Evolutionary conservation across 2,113 vertebrate genomes (phyloP).

Genomic region (Hydrochoerus hydrochaeris): DNA sequence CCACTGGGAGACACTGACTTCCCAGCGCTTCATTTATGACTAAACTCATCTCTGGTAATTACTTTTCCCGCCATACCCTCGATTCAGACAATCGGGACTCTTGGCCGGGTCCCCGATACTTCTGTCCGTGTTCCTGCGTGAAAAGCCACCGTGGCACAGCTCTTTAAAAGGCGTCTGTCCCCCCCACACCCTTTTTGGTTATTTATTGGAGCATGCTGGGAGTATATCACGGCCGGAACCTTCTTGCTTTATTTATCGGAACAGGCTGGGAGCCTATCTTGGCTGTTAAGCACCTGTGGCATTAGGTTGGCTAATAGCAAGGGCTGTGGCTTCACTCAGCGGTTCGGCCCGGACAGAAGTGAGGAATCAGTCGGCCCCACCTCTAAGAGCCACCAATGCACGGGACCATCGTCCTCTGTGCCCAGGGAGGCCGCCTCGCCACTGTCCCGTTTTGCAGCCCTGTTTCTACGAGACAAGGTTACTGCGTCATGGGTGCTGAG

Average conservation of each 20-base stretch:
- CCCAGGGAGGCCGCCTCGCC: fast-evolving
- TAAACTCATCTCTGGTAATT: no score
- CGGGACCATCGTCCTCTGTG: fast-evolving
- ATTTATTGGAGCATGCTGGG: neutral
- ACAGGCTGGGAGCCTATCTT: fast-evolving
- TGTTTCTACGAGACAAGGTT: fast-evolving
- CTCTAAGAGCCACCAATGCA: fast-evolving
- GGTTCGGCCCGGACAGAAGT: fast-evolving
- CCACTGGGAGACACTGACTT: no score
- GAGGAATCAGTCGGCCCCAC: fast-evolving
- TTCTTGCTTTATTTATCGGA: neutral
- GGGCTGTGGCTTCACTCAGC: neutral
- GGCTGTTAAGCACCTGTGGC: neutral
- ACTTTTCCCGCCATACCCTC: no score
- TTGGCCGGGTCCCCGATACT: no score
- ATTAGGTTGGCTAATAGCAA: fast-evolving
- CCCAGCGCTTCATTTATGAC: no score
- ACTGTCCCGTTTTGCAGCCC: fast-evolving
- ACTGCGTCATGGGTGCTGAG: no score
- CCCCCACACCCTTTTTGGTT: neutral
- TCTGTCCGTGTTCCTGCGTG: neutral
- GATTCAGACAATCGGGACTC: no score
- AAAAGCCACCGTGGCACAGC: fast-evolving
- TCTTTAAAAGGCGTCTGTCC: neutral
- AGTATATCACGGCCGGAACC: neutral